phyloP scores from a whole-genome alignment of 2,113 vertebrate genomes.

The Lynx canadensis region DNA sequence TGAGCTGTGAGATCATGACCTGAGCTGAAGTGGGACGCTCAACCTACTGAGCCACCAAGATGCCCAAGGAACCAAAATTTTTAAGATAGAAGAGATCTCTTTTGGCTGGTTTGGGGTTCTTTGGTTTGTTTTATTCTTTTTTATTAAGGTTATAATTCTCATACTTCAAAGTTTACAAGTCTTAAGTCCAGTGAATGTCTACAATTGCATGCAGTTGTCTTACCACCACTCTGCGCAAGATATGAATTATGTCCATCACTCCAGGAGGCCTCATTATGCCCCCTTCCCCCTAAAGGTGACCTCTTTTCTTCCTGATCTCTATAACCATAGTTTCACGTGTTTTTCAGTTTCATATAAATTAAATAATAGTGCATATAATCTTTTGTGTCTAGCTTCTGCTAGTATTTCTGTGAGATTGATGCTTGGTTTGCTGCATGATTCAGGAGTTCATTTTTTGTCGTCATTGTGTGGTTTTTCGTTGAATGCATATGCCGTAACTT shows the following conservation, averaged over 20 bases:
- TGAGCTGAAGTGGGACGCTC: too few relatives aligned
- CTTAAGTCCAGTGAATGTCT: background rate
- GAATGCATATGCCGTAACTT: background rate
- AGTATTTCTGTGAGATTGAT: background rate
- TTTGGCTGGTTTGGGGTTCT: background rate
- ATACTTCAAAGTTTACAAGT: background rate
- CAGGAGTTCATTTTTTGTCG: background rate
- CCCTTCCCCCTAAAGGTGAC: background rate
- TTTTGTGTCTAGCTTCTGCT: background rate
- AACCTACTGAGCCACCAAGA: too few relatives aligned
- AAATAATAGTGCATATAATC: background rate
- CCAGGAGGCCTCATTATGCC: background rate
- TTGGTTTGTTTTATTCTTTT: background rate
- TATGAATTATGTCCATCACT: background rate
- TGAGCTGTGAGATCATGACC: too few relatives aligned
- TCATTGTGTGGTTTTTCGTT: background rate
- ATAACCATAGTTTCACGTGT: background rate
- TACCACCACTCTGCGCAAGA: background rate
- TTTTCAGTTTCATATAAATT: background rate
- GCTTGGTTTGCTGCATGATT: background rate
- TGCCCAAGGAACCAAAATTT: background rate
- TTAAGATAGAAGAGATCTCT: background rate
- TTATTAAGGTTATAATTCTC: background rate
- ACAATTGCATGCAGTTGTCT: background rate
- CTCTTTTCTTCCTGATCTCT: background rate